Evolutionary conservation across 1,140 invertebrate genomes (phyloP).

Genomic region (Sycophaga agraensis): DNA sequence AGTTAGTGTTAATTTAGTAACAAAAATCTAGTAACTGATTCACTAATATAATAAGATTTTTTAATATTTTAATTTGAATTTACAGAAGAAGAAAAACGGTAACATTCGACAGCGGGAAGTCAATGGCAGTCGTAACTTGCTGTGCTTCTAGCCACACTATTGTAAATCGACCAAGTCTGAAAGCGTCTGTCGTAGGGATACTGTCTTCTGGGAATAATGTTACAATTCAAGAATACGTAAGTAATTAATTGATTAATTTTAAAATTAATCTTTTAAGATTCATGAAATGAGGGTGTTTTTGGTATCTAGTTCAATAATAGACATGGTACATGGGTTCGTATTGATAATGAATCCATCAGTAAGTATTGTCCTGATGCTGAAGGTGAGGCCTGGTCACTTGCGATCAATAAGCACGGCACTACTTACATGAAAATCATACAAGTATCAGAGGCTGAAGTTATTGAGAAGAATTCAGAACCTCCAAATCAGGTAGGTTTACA

Average conservation of each 20-base stretch:
- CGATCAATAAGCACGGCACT: constrained; percentile 67
- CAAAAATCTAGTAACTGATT: no score
- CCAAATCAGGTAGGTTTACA: no score
- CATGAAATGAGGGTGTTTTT: not conserved
- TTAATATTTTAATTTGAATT: not conserved
- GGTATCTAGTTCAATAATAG: constrained; percentile 58
- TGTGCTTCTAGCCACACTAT: constrained; percentile 83
- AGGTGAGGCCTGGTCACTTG: constrained; percentile 75
- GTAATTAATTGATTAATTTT: constrained; percentile 33
- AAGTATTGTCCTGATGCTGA: constrained; percentile 72
- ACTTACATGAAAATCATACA: constrained; percentile 69
- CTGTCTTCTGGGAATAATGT: constrained; percentile 73
- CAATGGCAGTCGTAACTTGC: constrained; percentile 71
- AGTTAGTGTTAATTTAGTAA: constrained; percentile 41
- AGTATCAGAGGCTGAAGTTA: constrained; percentile 50
- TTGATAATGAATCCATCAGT: constrained; percentile 64
- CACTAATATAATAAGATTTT: not conserved
- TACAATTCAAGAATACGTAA: constrained; percentile 69
- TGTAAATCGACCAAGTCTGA: constrained; percentile 70
- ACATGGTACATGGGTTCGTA: constrained; percentile 71
- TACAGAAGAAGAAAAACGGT: constrained; percentile 45
- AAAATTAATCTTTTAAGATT: not conserved
- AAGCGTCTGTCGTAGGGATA: constrained; percentile 75
- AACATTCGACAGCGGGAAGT: constrained; percentile 43
- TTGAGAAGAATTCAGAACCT: constrained; percentile 38